Base-by-base conservation (phyloP, 2,113 vertebrate genomes). In the Sprattus sprattus region DNA sequence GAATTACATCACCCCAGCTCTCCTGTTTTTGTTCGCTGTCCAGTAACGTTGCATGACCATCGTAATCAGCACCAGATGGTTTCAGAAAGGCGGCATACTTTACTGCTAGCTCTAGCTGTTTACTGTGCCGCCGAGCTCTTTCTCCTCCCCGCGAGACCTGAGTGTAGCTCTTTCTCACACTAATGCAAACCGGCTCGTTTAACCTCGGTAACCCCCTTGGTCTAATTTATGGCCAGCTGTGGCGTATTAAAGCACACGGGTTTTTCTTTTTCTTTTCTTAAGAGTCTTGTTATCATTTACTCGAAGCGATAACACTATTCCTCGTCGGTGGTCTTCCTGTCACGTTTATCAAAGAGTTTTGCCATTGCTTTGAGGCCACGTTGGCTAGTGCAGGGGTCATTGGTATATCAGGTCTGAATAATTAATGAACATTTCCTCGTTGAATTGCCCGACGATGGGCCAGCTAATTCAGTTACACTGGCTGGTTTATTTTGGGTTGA, bases 31-130 rank as follows among this genome's bases (percentile, higher is more conserved):
- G 85, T 90, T 86, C 52, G 82, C 75, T 88, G 82, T 89, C 86
- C 91, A 87, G 89, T 91, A 88, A 86, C 83, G 44, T 92, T 88
- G 88, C 89, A 89, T 90, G 88, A 88, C 84, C 87, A 85, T 71
- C 86, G 80, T 93, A 92, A 93, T 91, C 85, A 86, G 49, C 81
- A 89, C 85, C 92, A 93, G 93, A 91, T 93, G 92, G 82, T 60
- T 87, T 22, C 86, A 82, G 82, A 85, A 86, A 85, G 82, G 71
- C 71, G 71, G 87, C n/a, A 87, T 83, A 64, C 85, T 86, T 82
- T 52, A 39, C 82, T 16, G n/a, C 83, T 86, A 78, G 84, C 45
- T 32, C 49, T 39, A 15, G 57, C 86, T 88, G 54, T 88, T 86
- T 86, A 86, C 84, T 81, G 84, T 86, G 57, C 82, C 54, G 81